Percentiles rank a stretch among this genome's conserved stretches.
Evolutionary conservation across 1,140 invertebrate genomes (phyloP).

Genomic region (Panulirus ornatus): DNA sequence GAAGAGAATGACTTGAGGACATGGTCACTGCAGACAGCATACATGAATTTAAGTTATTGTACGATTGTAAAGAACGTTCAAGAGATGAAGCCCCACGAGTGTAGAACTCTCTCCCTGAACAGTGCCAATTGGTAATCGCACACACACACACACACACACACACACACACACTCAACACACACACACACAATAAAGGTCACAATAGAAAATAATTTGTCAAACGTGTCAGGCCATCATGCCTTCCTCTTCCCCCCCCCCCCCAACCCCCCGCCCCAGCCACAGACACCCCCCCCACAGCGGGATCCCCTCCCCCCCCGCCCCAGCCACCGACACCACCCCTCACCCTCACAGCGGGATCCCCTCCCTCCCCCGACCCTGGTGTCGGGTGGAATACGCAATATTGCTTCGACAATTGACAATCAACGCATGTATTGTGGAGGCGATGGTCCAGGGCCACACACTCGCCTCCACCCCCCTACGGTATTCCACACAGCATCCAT

Average conservation of each 20-base stretch:
- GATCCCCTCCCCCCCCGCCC: too few species aligned
- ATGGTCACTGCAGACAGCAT: too few species aligned
- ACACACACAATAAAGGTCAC: background rate
- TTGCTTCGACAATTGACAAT: constrained; percentile 17
- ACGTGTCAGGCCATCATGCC: background rate
- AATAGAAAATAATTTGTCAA: background rate
- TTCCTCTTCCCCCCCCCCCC: background rate
- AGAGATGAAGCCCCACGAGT: too few species aligned
- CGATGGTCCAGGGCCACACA: too few species aligned
- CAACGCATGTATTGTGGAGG: background rate
- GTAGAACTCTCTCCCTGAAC: too few species aligned
- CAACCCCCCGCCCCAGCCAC: too few species aligned
- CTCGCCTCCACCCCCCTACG: too few species aligned
- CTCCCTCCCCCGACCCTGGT: background rate
- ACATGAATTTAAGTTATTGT: too few species aligned
- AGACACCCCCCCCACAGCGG: background rate
- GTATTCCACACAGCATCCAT: background rate
- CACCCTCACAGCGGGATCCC: background rate
- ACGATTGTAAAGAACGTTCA: too few species aligned
- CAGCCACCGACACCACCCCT: background rate
- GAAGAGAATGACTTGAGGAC: too few species aligned
- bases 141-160: background rate
- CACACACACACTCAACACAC: background rate
- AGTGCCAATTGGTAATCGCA: too few species aligned
- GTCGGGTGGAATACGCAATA: background rate